These are phyloP conservation scores for Isaurus tuberculatus DNA, from an alignment of 92 coral and sea anemone genomes.

Conservation along the genomic window DNA sequence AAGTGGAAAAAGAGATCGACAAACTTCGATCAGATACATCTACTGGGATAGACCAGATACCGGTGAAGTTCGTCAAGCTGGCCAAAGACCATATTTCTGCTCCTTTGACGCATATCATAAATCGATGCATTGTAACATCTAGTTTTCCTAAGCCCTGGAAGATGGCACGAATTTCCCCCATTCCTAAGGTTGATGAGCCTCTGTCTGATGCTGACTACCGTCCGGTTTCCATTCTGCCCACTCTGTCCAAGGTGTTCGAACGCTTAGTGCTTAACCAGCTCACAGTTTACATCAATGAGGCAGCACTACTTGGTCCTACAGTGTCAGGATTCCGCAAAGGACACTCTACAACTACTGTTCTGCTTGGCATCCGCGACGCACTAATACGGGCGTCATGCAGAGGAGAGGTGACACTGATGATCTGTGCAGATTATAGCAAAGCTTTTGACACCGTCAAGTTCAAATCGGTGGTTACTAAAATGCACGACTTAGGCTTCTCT, in stretches of 20 bases:
- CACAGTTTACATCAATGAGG: slow-evolving; percentile 25
- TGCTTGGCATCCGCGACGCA: slow-evolving; percentile 52
- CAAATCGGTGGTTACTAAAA: slow-evolving; percentile 38
- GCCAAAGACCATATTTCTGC: slow-evolving; percentile 53
- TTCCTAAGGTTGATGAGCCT: slow-evolving; percentile 59
- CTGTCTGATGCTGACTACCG: slow-evolving; percentile 24
- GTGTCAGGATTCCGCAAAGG: no score
- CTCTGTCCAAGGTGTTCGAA: slow-evolving; percentile 58
- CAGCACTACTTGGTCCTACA: no score
- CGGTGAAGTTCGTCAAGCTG: slow-evolving; percentile 50
- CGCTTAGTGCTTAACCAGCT: slow-evolving; percentile 46
- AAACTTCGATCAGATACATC: slow-evolving; percentile 48
- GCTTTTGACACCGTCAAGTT: slow-evolving; percentile 60
- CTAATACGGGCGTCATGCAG: slow-evolving; percentile 50
- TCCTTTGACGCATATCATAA: slow-evolving; percentile 63
- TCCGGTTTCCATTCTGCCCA: slow-evolving; percentile 63
- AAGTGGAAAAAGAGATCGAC: slow-evolving; percentile 44
- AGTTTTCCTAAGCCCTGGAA: slow-evolving; percentile 54
- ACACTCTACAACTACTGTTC: slow-evolving; percentile 39
- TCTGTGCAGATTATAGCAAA: slow-evolving; percentile 55
- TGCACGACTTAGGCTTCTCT: slow-evolving; percentile 39
- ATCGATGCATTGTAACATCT: slow-evolving; percentile 48
- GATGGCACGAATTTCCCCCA: slow-evolving; percentile 49
- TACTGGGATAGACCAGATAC: slow-evolving; percentile 61
- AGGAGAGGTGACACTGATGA: slow-evolving; percentile 58